Percentiles rank a stretch among this genome's conserved stretches.
Conservation (phyloP, 1,140 invertebrate genomes). For the Venustaconcha ellipsiformis region DNA sequence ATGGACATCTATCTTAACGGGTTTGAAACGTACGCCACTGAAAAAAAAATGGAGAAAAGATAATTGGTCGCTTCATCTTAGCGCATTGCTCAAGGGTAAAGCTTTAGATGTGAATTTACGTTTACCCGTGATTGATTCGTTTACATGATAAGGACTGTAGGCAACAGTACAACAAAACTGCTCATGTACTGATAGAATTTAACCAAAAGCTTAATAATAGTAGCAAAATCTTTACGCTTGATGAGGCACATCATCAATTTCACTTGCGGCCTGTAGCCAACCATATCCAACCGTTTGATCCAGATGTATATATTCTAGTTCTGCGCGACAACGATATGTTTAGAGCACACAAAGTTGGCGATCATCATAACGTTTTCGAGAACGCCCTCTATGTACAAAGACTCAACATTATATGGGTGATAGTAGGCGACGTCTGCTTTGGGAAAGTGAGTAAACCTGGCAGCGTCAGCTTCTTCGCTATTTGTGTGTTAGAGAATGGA, state of each 20-base stretch:
- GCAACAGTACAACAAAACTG: background rate
- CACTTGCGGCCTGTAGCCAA: slow-evolving; percentile 11
- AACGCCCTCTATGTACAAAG: background rate
- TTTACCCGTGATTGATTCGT: no score
- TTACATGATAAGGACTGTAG: background rate
- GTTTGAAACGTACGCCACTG: no score
- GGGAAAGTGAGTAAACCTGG: background rate
- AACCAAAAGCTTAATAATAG: slow-evolving; percentile 9
- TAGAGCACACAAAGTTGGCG: background rate
- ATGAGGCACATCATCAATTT: slow-evolving; percentile 3
- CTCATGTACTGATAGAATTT: slow-evolving; percentile 15
- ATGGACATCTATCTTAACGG: no score
- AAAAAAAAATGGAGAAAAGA: no score
- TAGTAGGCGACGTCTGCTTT: background rate
- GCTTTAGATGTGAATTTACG: no score
- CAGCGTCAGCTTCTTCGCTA: background rate
- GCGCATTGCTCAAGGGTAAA: no score
- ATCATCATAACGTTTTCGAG: background rate
- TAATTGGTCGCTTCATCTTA: no score
- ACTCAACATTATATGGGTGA: background rate
- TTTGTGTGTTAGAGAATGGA: background rate
- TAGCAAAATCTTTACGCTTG: slow-evolving; percentile 12
- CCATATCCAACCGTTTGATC: background rate
- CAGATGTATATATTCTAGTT: background rate
- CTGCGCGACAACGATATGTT: slow-evolving; percentile 2